These are phyloP conservation scores for Antheraea pernyi DNA, from an alignment of 1,140 invertebrate genomes.

Conservation along the genomic window DNA sequence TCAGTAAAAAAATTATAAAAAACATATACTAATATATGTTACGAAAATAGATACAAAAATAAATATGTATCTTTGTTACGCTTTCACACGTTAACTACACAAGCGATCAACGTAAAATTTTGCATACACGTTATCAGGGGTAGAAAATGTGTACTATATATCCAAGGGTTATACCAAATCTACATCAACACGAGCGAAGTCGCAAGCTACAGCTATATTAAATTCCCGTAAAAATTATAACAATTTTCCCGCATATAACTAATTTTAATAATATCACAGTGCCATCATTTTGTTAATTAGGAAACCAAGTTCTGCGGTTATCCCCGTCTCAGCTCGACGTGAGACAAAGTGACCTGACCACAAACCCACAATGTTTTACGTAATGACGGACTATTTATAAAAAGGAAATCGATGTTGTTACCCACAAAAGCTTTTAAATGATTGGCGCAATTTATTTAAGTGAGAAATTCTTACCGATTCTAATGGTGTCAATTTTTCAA, in stretches of 20 bases:
- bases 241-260: not conserved
- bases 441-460: slow-evolving; percentile 6
- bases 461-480: not conserved
- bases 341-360: slow-evolving; percentile 6
- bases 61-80: too few relatives aligned
- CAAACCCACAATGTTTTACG: slow-evolving; percentile 2
- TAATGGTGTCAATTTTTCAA: not conserved
- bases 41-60: too few relatives aligned
- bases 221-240: too few relatives aligned
- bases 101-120: too few relatives aligned
- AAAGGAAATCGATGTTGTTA: slow-evolving; percentile 10
- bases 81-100: too few relatives aligned
- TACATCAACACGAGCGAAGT: too few relatives aligned
- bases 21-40: too few relatives aligned
- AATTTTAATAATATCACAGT: not conserved
- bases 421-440: slow-evolving; percentile 5
- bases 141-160: too few relatives aligned
- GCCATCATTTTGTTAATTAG: slow-evolving; percentile 17
- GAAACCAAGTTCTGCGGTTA: slow-evolving; percentile 5
- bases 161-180: too few relatives aligned
- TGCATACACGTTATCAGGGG: too few relatives aligned
- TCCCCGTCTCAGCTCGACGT: not conserved
- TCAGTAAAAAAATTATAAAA: too few relatives aligned
- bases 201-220: too few relatives aligned
- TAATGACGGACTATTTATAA: slow-evolving; percentile 12